Evolutionary conservation across 2,113 vertebrate species (phyloP).

Genomic region (Pedetes capensis): DNA sequence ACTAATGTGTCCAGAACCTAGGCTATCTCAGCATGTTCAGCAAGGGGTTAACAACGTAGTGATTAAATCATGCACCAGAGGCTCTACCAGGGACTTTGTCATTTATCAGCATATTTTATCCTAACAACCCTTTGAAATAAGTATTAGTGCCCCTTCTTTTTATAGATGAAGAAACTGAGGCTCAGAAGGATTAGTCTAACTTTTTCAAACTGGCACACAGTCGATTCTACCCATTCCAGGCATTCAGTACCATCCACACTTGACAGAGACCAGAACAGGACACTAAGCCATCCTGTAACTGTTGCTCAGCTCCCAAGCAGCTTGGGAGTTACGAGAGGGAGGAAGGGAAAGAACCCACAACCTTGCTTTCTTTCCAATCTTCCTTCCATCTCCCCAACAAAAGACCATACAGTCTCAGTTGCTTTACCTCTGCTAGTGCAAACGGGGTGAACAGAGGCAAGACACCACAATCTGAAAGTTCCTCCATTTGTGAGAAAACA

Average conservation of each 20-base stretch:
- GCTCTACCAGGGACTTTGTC: neutral
- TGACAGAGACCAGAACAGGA: neutral
- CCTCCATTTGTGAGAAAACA: neutral
- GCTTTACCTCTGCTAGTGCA: neutral
- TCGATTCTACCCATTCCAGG: neutral
- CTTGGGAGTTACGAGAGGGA: too few species aligned
- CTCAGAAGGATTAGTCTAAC: neutral
- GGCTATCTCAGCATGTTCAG: neutral
- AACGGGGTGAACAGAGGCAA: neutral
- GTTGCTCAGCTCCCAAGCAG: neutral
- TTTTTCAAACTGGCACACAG: neutral
- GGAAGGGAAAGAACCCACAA: too few species aligned
- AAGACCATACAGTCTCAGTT: accelerated
- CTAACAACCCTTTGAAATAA: neutral
- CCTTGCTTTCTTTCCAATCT: accelerated
- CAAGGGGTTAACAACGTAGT: too few species aligned
- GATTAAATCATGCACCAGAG: too few species aligned
- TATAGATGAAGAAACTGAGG: neutral
- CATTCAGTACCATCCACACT: neutral
- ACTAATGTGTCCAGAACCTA: too few species aligned
- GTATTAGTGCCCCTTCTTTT: neutral
- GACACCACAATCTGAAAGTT: neutral
- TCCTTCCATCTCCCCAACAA: neutral
- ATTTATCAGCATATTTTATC: neutral
- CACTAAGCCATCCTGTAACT: too few species aligned